Evolutionary conservation across 2,113 vertebrate species (phyloP), one percentile per base, ranked within the genome.

Genomic region (Apaloderma vittatum): DNA sequence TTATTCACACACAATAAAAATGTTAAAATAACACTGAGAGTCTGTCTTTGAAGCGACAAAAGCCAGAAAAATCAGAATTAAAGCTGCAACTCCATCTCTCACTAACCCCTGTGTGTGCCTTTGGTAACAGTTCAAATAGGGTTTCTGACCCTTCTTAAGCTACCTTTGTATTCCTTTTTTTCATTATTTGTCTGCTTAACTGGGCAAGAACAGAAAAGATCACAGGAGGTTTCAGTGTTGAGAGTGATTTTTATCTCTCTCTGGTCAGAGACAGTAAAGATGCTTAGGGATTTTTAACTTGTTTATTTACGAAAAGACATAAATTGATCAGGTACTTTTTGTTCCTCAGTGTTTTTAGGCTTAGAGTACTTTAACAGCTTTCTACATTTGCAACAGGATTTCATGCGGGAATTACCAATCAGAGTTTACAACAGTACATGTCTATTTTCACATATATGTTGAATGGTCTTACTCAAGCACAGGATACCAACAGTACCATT

Each of bases 1-100:
- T 98, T 98, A 98, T 96, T 98, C 97, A 98, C 88, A 94, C 70
- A 94, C 95, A 98, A 98, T 98, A 98, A 98, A 98, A 98, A 98
- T 95, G 98, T 97, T 98, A 97, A 97, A 97, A 92, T 95, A 94
- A 96, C 94, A 96, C 90, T 95, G 61, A 97, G 59, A 94, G 88
- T 91, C 91, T 98, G 86, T 95, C 96, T 86, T 86, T 95, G 88
- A 97, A 97, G 97, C 93, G 94, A 98, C 97, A 98, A 97, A 97
- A 98, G 88, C 90, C 93, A 97, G 96, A 95, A 95, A 98, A 98
- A 95, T 96, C 88, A 96, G 91, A 96, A 95, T 92, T 83, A 93
- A 96, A 95, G 94, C 82, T 85, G 85, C 77, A 40, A 52, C 68
- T 71, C 82, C 83, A 93, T 94, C 86, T 96, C 66, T 88, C 92